Percentiles rank a stretch among this genome's conserved stretches.
Evolutionary conservation across 64 coral and sea anemone genomes (phyloP).

Genomic region (Platygyra sinensis): DNA sequence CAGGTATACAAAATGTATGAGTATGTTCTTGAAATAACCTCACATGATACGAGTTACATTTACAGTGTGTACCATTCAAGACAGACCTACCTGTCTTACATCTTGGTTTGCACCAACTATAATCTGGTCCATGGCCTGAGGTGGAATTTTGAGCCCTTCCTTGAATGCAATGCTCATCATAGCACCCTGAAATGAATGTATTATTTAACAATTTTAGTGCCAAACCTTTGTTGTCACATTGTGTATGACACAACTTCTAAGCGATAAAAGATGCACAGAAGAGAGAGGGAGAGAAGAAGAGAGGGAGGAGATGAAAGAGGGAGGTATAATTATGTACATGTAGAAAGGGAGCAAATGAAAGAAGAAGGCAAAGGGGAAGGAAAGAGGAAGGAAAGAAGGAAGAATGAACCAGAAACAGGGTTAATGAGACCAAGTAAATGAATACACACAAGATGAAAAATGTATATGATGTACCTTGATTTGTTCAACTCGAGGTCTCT

Average conservation of each 20-base stretch:
- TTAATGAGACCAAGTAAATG: too few species aligned
- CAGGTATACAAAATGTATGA: background rate
- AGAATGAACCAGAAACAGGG: too few species aligned
- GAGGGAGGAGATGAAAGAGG: too few species aligned
- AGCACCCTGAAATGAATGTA: conserved; percentile 70
- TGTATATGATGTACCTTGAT: conserved; percentile 72
- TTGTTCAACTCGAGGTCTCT: conserved; percentile 91
- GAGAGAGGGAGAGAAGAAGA: too few species aligned
- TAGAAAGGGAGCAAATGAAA: background rate
- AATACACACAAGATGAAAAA: too few species aligned
- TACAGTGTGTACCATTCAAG: too few species aligned
- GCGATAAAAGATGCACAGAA: too few species aligned
- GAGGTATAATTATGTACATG: background rate
- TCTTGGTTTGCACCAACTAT: conserved; percentile 93
- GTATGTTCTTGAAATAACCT: too few species aligned
- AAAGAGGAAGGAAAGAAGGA: background rate
- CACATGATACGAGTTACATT: too few species aligned
- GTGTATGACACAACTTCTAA: too few species aligned
- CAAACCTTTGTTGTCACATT: background rate
- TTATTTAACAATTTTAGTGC: background rate
- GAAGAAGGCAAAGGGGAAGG: background rate
- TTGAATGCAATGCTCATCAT: conserved; percentile 99
- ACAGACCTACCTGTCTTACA: conserved; percentile 72
- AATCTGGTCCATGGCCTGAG: conserved; percentile 94
- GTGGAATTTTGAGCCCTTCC: conserved; percentile 85